These are phyloP conservation scores for Cyprinodon brontotheroides DNA, from an alignment of 2,113 vertebrate species.

Conservation along the genomic window DNA sequence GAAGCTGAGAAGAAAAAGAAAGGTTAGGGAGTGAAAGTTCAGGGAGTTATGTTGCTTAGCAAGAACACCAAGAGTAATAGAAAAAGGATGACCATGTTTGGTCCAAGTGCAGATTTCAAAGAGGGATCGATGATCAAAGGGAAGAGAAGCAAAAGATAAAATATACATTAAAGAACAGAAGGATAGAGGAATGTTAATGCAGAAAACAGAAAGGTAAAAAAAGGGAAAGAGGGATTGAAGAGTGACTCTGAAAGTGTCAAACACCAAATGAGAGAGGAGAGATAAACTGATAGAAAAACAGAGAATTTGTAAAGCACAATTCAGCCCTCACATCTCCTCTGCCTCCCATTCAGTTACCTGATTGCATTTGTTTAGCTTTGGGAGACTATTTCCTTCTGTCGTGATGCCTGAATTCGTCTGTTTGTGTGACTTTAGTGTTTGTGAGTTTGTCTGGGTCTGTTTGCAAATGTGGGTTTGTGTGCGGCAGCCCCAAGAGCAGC, in stretches of 20 bases:
- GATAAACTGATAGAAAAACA: slow-evolving; percentile 49
- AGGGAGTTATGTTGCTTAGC: slow-evolving; percentile 45
- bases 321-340: slow-evolving; percentile 26
- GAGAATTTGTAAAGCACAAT: slow-evolving; percentile 35
- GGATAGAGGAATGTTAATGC: slow-evolving; percentile 37
- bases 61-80: slow-evolving; percentile 25
- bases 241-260: slow-evolving; percentile 37
- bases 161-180: slow-evolving; percentile 27
- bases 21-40: slow-evolving; percentile 42
- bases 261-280: slow-evolving; percentile 38
- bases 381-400: slow-evolving; percentile 38
- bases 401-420: not conserved
- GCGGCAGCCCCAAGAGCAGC: slow-evolving; percentile 1
- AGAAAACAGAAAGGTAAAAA: slow-evolving; percentile 20
- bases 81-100: slow-evolving; percentile 25
- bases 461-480: not conserved
- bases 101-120: slow-evolving; percentile 30
- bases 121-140: slow-evolving; percentile 35
- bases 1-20: slow-evolving; percentile 11
- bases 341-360: slow-evolving; percentile 40
- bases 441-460: not conserved
- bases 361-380: slow-evolving; percentile 59
- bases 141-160: slow-evolving; percentile 11
- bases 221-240: slow-evolving; percentile 22
- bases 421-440: slow-evolving; percentile 4